phyloP scores from a whole-genome alignment of 2,113 vertebrate genomes.

The Corythornis madagascariensis region DNA sequence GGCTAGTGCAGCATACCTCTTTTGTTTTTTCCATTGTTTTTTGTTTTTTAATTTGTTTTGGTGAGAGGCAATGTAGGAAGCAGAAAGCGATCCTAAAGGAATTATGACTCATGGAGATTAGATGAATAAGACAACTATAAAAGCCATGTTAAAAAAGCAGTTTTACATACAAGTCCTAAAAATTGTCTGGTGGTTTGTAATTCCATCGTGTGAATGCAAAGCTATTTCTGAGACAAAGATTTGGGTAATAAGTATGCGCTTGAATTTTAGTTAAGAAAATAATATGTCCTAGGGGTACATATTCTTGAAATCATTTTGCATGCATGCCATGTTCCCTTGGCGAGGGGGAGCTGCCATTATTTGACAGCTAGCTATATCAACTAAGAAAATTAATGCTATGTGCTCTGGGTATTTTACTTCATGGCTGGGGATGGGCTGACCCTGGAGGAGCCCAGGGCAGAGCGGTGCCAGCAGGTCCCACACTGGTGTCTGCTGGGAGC shows the following conservation, averaged over 20 bases:
- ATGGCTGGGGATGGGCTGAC: neutral
- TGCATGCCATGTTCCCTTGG: neutral
- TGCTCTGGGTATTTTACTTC: neutral
- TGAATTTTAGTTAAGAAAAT: constrained; percentile 65
- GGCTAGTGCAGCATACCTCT: neutral
- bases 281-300: constrained; percentile 15
- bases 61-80: neutral
- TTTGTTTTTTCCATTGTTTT: neutral
- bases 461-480: accelerated
- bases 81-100: constrained; percentile 51
- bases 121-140: constrained; percentile 45
- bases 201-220: neutral
- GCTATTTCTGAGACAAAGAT: constrained; percentile 26
- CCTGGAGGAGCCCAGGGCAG: neutral
- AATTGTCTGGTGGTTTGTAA: constrained; percentile 50
- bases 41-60: constrained; percentile 7
- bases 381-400: neutral
- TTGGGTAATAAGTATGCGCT: constrained; percentile 36
- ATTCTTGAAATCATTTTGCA: neutral
- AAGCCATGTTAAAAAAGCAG: constrained; percentile 25
- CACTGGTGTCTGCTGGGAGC: accelerated
- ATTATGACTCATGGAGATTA: constrained; percentile 58
- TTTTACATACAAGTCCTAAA: constrained; percentile 34
- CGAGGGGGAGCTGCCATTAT: constrained; percentile 14
- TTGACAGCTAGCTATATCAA: constrained; percentile 43